Conservation (phyloP, 1,140 invertebrate genomes). For the Micrasema minimum region DNA sequence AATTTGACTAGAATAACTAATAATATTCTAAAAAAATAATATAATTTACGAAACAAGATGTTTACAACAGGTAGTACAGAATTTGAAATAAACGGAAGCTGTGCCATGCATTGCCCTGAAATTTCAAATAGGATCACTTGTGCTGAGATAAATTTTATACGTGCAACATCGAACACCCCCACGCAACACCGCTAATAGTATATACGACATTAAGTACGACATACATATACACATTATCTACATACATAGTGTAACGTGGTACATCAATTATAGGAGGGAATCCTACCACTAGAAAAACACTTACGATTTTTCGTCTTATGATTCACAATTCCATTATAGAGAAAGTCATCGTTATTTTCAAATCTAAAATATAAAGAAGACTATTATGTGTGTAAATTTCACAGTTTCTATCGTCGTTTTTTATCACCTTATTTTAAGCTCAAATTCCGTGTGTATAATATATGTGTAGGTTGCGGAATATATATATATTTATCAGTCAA, state of each 20-base stretch:
- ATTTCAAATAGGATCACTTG: neutral
- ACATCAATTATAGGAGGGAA: too few relatives aligned
- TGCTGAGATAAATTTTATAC: slow-evolving; percentile 36
- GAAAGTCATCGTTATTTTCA: too few relatives aligned
- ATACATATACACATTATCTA: slow-evolving; percentile 22
- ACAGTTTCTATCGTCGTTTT: neutral
- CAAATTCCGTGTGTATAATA: neutral
- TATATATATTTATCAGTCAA: neutral
- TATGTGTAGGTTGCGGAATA: neutral
- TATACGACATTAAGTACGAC: slow-evolving; percentile 16
- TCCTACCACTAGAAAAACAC: neutral
- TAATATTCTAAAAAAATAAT: too few relatives aligned
- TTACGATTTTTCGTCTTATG: slow-evolving; percentile 8
- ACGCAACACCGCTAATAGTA: slow-evolving; percentile 19
- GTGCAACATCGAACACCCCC: slow-evolving; percentile 45
- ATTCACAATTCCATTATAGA: neutral
- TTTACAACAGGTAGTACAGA: too few relatives aligned
- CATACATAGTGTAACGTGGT: too few relatives aligned
- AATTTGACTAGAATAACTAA: too few relatives aligned
- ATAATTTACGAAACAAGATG: too few relatives aligned
- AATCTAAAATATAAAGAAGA: neutral
- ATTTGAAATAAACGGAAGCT: too few relatives aligned
- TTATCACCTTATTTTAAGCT: neutral
- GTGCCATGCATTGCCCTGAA: slow-evolving; percentile 13
- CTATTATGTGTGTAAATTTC: neutral